Conservation (phyloP, 2,113 vertebrate genomes). For the Oreochromis tanganicae region DNA sequence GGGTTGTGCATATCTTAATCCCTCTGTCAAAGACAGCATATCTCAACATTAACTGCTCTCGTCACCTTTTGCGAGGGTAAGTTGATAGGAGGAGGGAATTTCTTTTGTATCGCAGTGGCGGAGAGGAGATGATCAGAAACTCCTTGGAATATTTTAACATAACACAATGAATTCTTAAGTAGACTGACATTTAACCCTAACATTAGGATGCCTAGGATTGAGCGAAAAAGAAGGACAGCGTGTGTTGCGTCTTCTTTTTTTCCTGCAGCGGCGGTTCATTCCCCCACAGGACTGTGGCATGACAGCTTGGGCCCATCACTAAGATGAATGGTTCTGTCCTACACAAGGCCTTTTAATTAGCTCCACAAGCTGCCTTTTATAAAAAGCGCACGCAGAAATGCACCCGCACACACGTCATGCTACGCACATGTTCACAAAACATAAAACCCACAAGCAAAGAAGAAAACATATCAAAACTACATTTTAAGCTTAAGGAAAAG, state of each 20-base stretch:
- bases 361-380: constrained; percentile 58
- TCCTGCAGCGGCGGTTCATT: constrained; percentile 23
- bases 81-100: constrained; percentile 1
- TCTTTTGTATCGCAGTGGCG: background rate
- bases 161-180: background rate
- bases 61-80: constrained; percentile 42
- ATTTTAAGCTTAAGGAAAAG: background rate
- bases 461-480: background rate
- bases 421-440: constrained; percentile 15
- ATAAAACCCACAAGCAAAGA: background rate
- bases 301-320: constrained; percentile 65
- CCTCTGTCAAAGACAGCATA: constrained; percentile 30
- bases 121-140: background rate
- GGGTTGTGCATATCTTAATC: constrained; percentile 56
- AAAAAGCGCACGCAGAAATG: constrained; percentile 17
- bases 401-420: background rate
- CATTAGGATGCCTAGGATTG: background rate
- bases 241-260: background rate
- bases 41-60: constrained; percentile 47
- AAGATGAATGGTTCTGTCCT: constrained; percentile 70
- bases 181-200: background rate
- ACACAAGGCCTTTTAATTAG: constrained; percentile 74
- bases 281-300: constrained; percentile 56
- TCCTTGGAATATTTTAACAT: constrained; percentile 16
- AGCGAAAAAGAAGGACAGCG: background rate